Conservation (phyloP, 2,797 vertebrate species). For the Trematomus bernacchii region DNA sequence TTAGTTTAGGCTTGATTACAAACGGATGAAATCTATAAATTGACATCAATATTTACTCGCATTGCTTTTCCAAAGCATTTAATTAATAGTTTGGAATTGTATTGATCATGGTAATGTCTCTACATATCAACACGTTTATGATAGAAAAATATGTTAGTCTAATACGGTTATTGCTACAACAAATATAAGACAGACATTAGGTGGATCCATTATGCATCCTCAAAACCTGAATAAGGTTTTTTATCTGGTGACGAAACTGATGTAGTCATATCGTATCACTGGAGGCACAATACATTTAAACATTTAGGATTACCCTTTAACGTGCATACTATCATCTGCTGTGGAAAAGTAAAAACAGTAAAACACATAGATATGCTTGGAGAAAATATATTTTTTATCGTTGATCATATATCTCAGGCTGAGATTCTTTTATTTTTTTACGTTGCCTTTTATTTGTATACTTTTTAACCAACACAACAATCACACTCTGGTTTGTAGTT, state of each 20-base stretch:
- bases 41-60: neutral
- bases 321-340: neutral
- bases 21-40: slow-evolving; percentile 20
- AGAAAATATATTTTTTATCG: neutral
- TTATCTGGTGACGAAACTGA: neutral
- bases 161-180: neutral
- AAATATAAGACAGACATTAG: slow-evolving; percentile 12
- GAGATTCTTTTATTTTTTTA: neutral
- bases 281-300: neutral
- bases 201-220: neutral
- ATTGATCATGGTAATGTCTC: neutral
- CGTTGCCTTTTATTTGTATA: slow-evolving; percentile 21
- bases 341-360: neutral
- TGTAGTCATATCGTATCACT: neutral
- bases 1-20: slow-evolving; percentile 31
- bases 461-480: neutral
- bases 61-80: slow-evolving; percentile 18
- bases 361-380: slow-evolving; percentile 5
- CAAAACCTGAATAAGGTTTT: slow-evolving; percentile 12
- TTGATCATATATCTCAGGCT: slow-evolving; percentile 3
- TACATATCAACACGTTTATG: neutral
- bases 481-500: slow-evolving; percentile 29
- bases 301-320: neutral
- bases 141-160: neutral
- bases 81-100: neutral